Conservation (phyloP, 2,797 vertebrate species). For the Melopsittacus undulatus region DNA sequence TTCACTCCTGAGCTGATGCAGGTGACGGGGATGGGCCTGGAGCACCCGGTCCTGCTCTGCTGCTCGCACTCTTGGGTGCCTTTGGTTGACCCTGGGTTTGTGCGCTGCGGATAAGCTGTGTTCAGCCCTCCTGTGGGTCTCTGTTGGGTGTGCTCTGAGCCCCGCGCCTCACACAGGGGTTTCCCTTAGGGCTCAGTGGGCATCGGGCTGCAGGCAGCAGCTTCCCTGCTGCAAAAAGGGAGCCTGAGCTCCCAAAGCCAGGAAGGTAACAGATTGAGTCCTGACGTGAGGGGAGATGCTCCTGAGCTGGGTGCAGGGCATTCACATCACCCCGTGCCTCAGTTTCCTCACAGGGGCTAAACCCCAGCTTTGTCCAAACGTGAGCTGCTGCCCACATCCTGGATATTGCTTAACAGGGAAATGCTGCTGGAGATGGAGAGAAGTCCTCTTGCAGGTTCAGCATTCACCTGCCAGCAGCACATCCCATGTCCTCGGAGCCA, state of each 20-base stretch:
- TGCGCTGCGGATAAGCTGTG: neutral
- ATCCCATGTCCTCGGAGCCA: neutral
- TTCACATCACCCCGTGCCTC: neutral
- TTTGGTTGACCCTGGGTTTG: neutral
- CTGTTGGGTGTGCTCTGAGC: fast-evolving
- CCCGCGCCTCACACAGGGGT: neutral
- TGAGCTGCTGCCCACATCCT: neutral
- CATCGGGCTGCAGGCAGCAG: fast-evolving
- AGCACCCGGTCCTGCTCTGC: neutral
- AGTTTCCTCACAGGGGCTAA: neutral
- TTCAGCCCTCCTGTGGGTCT: too few relatives aligned
- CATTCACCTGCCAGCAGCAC: fast-evolving
- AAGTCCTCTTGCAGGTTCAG: neutral
- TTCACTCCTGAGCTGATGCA: neutral
- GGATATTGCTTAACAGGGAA: neutral
- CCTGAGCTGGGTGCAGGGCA: neutral
- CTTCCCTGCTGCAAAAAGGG: neutral
- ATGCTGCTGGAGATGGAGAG: neutral
- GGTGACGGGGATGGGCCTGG: neutral
- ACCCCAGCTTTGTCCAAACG: fast-evolving
- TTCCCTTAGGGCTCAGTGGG: neutral
- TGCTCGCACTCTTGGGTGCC: neutral
- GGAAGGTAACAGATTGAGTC: neutral
- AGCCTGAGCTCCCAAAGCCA: neutral
- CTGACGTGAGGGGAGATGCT: neutral